These are phyloP conservation scores for Diploptera punctata DNA, from an alignment of 2,888 invertebrate species.

Conservation along the genomic window DNA sequence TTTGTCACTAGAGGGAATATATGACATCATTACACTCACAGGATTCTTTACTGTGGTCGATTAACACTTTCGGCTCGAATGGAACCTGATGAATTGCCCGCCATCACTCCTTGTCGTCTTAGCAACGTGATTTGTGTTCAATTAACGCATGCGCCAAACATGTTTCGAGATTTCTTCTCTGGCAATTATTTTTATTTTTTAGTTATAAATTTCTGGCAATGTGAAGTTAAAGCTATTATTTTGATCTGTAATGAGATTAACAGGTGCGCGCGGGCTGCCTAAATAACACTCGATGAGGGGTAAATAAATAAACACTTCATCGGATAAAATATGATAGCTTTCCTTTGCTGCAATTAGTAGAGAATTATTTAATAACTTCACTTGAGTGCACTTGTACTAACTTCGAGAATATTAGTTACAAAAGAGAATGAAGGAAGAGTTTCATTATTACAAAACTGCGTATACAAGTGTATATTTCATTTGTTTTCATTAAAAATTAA, in stretches of 20 bases:
- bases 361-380: too few species aligned
- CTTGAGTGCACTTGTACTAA: too few species aligned
- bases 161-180: constrained; percentile 32
- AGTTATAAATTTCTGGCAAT: constrained; percentile 38
- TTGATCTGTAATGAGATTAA: constrained; percentile 40
- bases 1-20: background rate
- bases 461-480: too few species aligned
- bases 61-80: constrained; percentile 19
- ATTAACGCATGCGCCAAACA: constrained; percentile 33
- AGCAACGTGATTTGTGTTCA: constrained; percentile 38
- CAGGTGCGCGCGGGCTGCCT: constrained; percentile 34
- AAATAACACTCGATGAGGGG: constrained; percentile 31
- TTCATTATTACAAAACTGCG: too few species aligned
- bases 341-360: background rate
- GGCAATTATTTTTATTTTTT: constrained; percentile 32
- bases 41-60: constrained; percentile 6
- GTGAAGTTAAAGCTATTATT: constrained; percentile 39
- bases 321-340: constrained; percentile 14
- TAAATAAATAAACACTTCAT: constrained; percentile 4
- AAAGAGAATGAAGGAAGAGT: too few species aligned
- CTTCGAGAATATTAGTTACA: too few species aligned
- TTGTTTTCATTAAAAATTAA: too few species aligned
- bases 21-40: constrained; percentile 10
- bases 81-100: constrained; percentile 9
- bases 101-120: background rate